phyloP scores from a whole-genome alignment of 2,888 invertebrate genomes.

The Trichogramma dendrolimi region DNA sequence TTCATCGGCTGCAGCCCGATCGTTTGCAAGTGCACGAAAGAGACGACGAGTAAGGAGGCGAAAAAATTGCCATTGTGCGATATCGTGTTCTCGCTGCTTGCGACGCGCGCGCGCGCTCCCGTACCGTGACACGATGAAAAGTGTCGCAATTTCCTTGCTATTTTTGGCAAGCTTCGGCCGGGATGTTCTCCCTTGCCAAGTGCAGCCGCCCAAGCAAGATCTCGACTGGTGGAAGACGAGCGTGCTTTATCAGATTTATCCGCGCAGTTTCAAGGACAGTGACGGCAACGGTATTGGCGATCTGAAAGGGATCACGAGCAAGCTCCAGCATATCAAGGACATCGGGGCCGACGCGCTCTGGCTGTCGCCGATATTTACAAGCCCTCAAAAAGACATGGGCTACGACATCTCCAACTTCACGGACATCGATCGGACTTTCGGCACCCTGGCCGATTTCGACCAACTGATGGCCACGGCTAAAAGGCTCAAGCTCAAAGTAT shows the following conservation, averaged over 20 bases:
- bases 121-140: no score
- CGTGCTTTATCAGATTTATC: constrained; percentile 81
- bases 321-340: constrained; percentile 62
- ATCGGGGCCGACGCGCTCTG: constrained; percentile 65
- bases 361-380: constrained; percentile 71
- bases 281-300: constrained; percentile 52
- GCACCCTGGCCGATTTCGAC: constrained; percentile 67
- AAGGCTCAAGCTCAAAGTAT: constrained; percentile 47
- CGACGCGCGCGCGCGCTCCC: no score
- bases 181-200: no score
- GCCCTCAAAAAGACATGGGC: constrained; percentile 74
- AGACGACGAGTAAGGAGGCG: no score
- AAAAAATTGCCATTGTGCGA: no score
- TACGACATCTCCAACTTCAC: constrained; percentile 72
- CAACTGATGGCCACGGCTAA: constrained; percentile 57
- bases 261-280: constrained; percentile 79
- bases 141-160: no score
- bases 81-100: no score
- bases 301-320: constrained; percentile 57
- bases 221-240: constrained; percentile 79
- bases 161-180: no score
- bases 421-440: constrained; percentile 65
- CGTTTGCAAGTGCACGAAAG: no score
- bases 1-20: no score
- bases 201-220: not conserved